A percentile compares a stretch with the other conserved stretches of the same genome.
phyloP scores from a whole-genome alignment of 2,113 vertebrate genomes.

The Mobula hypostoma region DNA sequence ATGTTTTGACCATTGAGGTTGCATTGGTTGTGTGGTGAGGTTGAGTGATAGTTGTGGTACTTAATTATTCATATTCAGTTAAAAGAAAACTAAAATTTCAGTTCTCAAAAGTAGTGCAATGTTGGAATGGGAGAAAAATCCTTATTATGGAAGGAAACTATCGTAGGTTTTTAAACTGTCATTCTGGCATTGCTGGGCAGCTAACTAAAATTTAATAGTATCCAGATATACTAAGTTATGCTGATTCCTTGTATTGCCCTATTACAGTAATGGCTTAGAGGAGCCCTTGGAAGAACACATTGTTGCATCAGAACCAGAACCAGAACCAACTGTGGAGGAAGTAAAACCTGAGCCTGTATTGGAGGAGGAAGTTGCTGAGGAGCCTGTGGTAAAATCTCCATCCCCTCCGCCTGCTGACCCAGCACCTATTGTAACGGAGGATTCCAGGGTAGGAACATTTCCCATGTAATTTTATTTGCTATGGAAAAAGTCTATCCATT shows the following conservation, averaged over 20 bases:
- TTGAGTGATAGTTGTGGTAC: not conserved
- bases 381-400: slow-evolving; percentile 66
- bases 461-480: not conserved
- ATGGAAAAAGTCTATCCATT: not conserved
- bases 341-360: slow-evolving; percentile 60
- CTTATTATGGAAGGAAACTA: not conserved
- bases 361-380: slow-evolving; percentile 60
- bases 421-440: slow-evolving; percentile 69
- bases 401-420: slow-evolving; percentile 71
- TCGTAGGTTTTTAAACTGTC: not conserved
- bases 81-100: not conserved
- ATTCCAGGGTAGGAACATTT: slow-evolving; percentile 65
- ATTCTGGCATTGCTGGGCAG: not conserved
- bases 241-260: not conserved
- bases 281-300: slow-evolving; percentile 71
- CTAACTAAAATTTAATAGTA: not conserved
- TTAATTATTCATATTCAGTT: not conserved
- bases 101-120: not conserved
- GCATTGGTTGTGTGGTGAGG: not conserved
- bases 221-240: not conserved
- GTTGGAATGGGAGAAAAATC: too few relatives aligned
- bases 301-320: slow-evolving; percentile 61
- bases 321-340: slow-evolving; percentile 54
- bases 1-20: not conserved
- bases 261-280: slow-evolving; percentile 71